Conservation (phyloP, 2,113 vertebrate genomes). For the Pampusana beccarii region DNA sequence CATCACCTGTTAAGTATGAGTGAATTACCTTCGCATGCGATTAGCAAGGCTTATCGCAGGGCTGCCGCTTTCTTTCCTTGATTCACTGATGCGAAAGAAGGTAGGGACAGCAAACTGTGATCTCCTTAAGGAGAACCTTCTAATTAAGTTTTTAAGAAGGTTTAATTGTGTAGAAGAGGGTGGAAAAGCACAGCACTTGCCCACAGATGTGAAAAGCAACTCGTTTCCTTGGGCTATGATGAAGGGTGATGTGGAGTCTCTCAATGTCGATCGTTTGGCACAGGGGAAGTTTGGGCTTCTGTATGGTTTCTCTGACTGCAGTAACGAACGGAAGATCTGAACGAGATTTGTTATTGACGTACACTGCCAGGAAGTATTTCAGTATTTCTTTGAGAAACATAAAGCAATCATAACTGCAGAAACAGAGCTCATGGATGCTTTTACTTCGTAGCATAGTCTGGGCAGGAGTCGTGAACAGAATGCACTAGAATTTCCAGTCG, state of each 20-base stretch:
- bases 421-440: background rate
- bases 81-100: background rate
- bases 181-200: background rate
- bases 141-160: background rate
- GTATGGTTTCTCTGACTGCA: background rate
- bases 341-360: background rate
- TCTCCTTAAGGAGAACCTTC: background rate
- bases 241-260: background rate
- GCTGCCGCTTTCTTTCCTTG: background rate
- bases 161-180: background rate
- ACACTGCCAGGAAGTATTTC: background rate
- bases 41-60: background rate
- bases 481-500: background rate
- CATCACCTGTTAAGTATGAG: background rate
- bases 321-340: background rate
- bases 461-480: background rate
- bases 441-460: background rate
- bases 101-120: rapidly evolving
- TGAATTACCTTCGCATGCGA: background rate
- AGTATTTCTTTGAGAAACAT: background rate
- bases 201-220: rapidly evolving
- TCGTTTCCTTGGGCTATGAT: rapidly evolving
- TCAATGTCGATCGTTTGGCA: background rate
- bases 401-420: background rate
- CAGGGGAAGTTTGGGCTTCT: background rate